phyloP scores from a whole-genome alignment of 1,140 invertebrate species.

The Drosophila punjabiensis region DNA sequence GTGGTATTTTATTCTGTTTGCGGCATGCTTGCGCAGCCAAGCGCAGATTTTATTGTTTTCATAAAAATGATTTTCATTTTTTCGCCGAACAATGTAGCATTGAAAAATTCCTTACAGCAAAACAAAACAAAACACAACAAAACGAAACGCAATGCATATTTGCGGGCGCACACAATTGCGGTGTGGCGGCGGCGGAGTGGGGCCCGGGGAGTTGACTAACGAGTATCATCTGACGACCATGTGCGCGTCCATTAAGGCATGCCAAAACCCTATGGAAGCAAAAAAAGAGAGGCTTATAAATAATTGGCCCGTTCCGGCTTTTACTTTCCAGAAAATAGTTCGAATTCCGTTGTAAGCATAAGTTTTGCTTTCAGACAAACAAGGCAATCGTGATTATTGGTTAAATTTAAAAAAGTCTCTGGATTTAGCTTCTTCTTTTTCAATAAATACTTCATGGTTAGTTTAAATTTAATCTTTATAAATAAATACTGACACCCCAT shows the following conservation, averaged over 20 bases:
- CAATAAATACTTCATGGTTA: background rate
- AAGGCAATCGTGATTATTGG: too few relatives aligned
- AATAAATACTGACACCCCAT: background rate
- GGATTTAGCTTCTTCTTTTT: too few relatives aligned
- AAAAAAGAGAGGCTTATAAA: conserved; percentile 12
- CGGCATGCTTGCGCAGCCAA: conserved; percentile 44
- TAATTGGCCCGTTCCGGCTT: background rate
- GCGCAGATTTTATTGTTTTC: conserved; percentile 69
- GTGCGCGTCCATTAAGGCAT: conserved; percentile 8
- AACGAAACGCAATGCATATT: conserved; percentile 48
- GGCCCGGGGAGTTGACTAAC: conserved; percentile 9
- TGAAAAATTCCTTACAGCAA: conserved; percentile 39
- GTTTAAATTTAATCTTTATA: background rate
- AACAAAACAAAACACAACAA: conserved; percentile 44
- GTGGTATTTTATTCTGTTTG: conserved; percentile 11
- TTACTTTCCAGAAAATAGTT: background rate
- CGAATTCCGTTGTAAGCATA: background rate
- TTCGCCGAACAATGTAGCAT: conserved; percentile 46
- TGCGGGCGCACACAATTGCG: conserved; percentile 20
- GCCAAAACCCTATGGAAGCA: background rate
- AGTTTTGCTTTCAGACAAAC: background rate
- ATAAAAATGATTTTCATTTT: conserved; percentile 72
- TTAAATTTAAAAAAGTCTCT: too few relatives aligned
- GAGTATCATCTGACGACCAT: conserved; percentile 21
- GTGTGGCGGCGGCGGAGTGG: background rate